phyloP scores from a whole-genome alignment of 2,797 vertebrate genomes.

The Myotis findleyi region DNA sequence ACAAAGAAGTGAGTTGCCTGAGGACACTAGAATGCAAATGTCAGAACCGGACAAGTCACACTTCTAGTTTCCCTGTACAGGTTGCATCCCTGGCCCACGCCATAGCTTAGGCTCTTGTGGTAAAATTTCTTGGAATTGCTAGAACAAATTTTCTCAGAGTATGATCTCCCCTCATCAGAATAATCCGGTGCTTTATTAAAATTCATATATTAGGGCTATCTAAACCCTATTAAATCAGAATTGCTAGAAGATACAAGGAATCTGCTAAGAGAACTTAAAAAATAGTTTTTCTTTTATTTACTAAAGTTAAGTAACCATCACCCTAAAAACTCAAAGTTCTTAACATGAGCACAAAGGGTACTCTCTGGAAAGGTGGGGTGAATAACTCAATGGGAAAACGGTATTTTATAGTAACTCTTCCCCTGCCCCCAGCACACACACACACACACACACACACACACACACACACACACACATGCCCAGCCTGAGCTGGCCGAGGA shows the following conservation, averaged over 20 bases:
- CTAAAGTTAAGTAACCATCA: background rate
- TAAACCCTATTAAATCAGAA: background rate
- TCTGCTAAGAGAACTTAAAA: background rate
- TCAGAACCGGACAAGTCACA: background rate
- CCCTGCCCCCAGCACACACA: accelerated
- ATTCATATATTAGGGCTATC: background rate
- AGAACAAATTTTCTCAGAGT: background rate
- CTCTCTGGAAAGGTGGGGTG: background rate
- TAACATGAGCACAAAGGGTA: background rate
- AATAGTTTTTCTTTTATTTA: background rate
- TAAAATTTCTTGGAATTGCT: background rate
- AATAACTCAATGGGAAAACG: background rate
- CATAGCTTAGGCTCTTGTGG: background rate
- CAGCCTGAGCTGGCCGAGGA: background rate
- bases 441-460: too few species aligned
- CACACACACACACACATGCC: background rate
- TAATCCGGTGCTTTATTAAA: background rate
- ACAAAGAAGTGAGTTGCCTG: background rate
- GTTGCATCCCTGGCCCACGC: background rate
- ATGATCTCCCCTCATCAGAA: slow-evolving; percentile 1
- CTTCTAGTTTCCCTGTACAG: background rate
- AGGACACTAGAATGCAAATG: background rate
- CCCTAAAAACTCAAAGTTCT: background rate
- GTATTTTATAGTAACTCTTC: background rate
- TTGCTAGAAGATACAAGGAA: background rate